A percentile compares a stretch with the other conserved stretches of the same genome.
Conservation (phyloP, 2,113 vertebrate species). For the Trematomus loennbergii region DNA sequence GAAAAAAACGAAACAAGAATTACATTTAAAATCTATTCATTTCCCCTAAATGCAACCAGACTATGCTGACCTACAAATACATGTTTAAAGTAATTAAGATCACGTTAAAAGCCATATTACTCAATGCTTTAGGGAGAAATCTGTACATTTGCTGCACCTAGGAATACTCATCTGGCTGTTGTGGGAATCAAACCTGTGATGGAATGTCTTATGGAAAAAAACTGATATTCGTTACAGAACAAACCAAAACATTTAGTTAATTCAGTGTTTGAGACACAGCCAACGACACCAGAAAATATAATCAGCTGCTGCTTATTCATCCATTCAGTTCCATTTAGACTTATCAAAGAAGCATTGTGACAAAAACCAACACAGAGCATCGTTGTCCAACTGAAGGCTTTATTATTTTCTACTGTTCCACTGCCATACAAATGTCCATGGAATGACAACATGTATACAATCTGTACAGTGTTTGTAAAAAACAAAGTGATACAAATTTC, state of each 20-base stretch:
- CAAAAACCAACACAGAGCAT: constrained; percentile 46
- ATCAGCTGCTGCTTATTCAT: neutral
- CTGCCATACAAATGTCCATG: constrained; percentile 59
- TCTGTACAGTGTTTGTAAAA: constrained; percentile 69
- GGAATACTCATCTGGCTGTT: neutral
- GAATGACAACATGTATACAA: constrained; percentile 57
- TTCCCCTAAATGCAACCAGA: constrained; percentile 23
- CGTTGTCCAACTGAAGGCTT: constrained; percentile 65
- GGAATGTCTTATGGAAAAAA: too few species aligned
- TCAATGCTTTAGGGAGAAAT: neutral
- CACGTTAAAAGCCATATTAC: constrained; percentile 37
- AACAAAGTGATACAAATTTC: constrained; percentile 45
- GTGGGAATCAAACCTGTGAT: too few species aligned
- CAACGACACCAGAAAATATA: neutral
- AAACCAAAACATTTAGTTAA: neutral
- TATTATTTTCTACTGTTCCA: constrained; percentile 65
- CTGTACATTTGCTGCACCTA: constrained; percentile 8
- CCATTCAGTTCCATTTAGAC: neutral
- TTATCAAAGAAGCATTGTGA: constrained; percentile 22
- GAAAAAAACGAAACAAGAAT: neutral
- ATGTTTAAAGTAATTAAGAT: neutral
- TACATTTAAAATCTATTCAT: neutral
- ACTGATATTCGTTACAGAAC: too few species aligned
- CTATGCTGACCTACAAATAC: too few species aligned
- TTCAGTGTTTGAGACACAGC: neutral